phyloP scores from a whole-genome alignment of 1,140 invertebrate genomes.

The Amyelois transitella region DNA sequence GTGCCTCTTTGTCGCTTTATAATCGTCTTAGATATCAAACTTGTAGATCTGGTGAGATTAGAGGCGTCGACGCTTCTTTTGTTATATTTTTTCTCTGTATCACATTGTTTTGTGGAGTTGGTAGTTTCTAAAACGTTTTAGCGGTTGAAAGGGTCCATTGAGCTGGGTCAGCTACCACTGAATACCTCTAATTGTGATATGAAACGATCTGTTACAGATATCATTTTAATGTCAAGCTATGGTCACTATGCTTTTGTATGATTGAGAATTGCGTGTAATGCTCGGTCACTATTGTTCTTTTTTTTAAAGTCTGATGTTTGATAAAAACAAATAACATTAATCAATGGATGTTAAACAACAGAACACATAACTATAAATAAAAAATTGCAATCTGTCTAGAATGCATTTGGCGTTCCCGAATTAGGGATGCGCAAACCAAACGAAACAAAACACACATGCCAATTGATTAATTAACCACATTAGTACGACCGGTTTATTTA shows the following conservation, averaged over 20 bases:
- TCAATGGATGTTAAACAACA: no score
- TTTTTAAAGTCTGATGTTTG: neutral
- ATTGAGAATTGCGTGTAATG: slow-evolving; percentile 3
- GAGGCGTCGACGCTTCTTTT: slow-evolving; percentile 33
- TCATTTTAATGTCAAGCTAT: slow-evolving; percentile 7
- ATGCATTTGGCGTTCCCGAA: neutral
- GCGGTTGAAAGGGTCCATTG: slow-evolving; percentile 52
- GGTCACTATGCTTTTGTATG: slow-evolving; percentile 10
- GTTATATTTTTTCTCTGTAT: slow-evolving; percentile 38
- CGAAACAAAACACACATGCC: slow-evolving; percentile 23
- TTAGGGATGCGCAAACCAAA: neutral
- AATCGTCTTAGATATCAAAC: slow-evolving; percentile 61
- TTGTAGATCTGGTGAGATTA: slow-evolving; percentile 47
- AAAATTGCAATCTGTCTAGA: neutral
- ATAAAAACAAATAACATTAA: no score
- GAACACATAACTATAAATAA: neutral
- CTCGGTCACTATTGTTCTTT: slow-evolving; percentile 11
- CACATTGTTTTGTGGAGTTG: slow-evolving; percentile 34
- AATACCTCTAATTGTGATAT: slow-evolving; percentile 34
- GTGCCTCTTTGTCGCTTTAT: slow-evolving; percentile 51
- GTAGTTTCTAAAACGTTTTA: slow-evolving; percentile 54
- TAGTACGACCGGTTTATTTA: slow-evolving; percentile 56
- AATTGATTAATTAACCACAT: slow-evolving; percentile 61
- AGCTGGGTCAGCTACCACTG: slow-evolving; percentile 27
- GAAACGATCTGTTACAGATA: slow-evolving; percentile 43